Conservation (phyloP, 1,140 invertebrate genomes). For the Orius insidiosus region DNA sequence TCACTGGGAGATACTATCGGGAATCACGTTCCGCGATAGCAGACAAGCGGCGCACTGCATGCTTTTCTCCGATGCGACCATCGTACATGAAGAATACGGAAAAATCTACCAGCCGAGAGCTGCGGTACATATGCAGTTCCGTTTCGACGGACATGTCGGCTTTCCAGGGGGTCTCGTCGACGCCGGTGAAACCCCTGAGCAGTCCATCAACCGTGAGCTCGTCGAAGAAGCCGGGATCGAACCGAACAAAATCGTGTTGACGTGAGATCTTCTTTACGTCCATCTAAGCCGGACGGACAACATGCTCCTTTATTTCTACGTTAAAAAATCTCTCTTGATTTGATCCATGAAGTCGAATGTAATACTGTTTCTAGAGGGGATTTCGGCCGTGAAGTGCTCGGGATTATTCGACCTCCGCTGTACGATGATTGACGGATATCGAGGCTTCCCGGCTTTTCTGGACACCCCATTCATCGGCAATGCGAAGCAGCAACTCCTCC, state of each 20-base stretch:
- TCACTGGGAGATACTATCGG: too few species aligned
- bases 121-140: conserved; percentile 33
- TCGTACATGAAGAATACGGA: not conserved
- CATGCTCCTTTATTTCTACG: conserved; percentile 32
- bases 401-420: conserved; percentile 31
- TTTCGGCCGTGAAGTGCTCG: conserved; percentile 32
- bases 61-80: too few species aligned
- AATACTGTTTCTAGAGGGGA: conserved; percentile 24
- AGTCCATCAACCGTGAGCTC: conserved; percentile 33
- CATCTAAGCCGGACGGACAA: conserved; percentile 24
- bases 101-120: conserved; percentile 20
- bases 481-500: conserved; percentile 29
- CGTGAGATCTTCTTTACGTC: conserved; percentile 18
- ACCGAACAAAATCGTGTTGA: conserved; percentile 20
- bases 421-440: conserved; percentile 32
- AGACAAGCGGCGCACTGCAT: too few species aligned
- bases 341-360: conserved; percentile 27
- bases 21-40: too few species aligned
- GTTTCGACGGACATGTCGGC: conserved; percentile 39
- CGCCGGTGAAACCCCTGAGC: conserved; percentile 26
- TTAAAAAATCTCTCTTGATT: conserved; percentile 27
- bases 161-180: conserved; percentile 39
- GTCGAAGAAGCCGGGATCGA: conserved; percentile 31
- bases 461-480: conserved; percentile 32
- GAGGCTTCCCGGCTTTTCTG: conserved; percentile 35